A percentile compares a stretch with the other conserved stretches of the same genome.
Conservation (phyloP, 2,888 invertebrate genomes). For the Trypoxylon attenuatum region DNA sequence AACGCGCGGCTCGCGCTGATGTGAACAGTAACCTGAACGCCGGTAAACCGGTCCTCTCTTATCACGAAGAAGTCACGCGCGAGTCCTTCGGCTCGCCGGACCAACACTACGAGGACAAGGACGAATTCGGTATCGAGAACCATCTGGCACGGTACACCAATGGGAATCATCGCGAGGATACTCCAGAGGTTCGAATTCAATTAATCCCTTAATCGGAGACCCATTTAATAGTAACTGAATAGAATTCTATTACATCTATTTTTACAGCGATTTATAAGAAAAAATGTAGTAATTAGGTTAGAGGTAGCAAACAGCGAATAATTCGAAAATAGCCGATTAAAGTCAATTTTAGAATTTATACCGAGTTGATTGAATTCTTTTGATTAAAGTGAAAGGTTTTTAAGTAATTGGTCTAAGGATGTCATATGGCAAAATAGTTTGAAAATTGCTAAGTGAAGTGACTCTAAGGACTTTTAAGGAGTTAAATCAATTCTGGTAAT, state of each 20-base stretch:
- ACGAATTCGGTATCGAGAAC: conserved; percentile 67
- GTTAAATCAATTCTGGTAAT: not conserved
- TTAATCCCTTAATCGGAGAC: conserved; percentile 7
- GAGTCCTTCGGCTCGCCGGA: conserved; percentile 64
- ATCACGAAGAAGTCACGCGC: conserved; percentile 69
- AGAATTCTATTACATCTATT: not conserved
- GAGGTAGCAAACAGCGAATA: too few relatives aligned
- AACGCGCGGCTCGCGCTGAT: conserved; percentile 70
- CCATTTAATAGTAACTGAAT: not conserved
- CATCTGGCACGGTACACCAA: conserved; percentile 54
- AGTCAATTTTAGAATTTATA: too few relatives aligned
- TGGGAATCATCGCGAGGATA: conserved; percentile 49
- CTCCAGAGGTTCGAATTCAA: conserved; percentile 39
- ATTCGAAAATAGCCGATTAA: too few relatives aligned
- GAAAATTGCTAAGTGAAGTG: too few relatives aligned
- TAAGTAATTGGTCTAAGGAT: too few relatives aligned
- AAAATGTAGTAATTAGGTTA: too few relatives aligned
- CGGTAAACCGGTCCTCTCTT: conserved; percentile 71
- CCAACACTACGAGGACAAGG: conserved; percentile 38
- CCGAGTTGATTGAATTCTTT: too few relatives aligned
- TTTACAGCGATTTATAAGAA: too few relatives aligned
- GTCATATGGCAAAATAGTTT: too few relatives aligned
- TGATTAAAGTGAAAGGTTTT: too few relatives aligned
- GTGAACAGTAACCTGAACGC: conserved; percentile 71
- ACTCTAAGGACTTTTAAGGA: too few relatives aligned